Base-by-base conservation (phyloP, 2,888 invertebrate genomes). In the Hololepta plana region DNA sequence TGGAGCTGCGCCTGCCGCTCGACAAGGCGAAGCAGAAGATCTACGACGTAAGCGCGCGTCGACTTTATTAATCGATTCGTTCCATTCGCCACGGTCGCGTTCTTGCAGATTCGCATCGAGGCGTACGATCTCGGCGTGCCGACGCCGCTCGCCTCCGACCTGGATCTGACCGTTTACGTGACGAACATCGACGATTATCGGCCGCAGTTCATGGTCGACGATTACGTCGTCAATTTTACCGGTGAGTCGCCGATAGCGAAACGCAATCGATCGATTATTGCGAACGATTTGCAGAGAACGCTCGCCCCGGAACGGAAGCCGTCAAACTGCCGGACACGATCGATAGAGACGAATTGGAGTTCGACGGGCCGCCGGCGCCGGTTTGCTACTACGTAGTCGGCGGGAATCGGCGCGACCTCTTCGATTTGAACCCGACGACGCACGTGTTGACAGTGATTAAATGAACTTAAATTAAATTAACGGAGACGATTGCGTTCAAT, bases 351-450 rank as follows among this genome's bases (percentile, higher is more conserved):
- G 84, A 77, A 41, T 69, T 82, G 10, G 84, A 82, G 40, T 77
- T 85, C 40, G 79, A 80, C 38, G 51, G 51, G 4, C 75, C 79
- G 0, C 67, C 76, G 24, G 63, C 77, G 24, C 75, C 79, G 32
- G 82, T 90, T n/a, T 95, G 91, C 46, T 93, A 88, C 49, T 91
- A 74, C 45, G 80, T 93, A 25, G 69, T 88, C n/a, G 71, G 70
- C 4, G 88, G 88, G 8, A 82, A 88, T 45, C 72, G 73, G 11
- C 65, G 68, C 10, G 64, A 64, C 5, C 55, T 67, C 28, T 90
- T 90, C 46, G 57, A 61, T 24, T 48, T 90, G 12, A 72, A 85
- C 41, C 66, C 69, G 11, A 63, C 69, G 33, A 67, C 71, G 4
- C 87, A 88, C 47, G 72, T 64, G 29, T 47, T 74, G 17, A 59